These are phyloP conservation scores for Xenopus petersii DNA, from an alignment of 2,797 vertebrate species.

Conservation along the genomic window DNA sequence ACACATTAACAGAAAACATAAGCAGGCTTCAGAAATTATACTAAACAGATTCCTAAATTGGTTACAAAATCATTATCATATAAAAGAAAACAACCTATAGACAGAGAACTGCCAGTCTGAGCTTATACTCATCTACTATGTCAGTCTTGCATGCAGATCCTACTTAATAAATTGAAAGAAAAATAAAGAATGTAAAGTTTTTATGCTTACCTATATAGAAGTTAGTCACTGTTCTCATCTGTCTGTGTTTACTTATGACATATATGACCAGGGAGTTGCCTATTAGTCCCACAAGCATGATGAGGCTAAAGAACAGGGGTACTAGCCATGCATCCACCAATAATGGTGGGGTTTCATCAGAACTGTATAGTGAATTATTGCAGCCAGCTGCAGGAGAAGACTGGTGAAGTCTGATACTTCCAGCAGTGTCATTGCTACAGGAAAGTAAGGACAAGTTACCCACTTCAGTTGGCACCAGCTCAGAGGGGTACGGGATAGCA, in stretches of 20 bases:
- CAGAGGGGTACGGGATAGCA: slow-evolving; percentile 1
- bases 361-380: slow-evolving; percentile 16
- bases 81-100: no score
- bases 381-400: neutral
- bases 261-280: slow-evolving; percentile 82
- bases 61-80: no score
- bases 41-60: no score
- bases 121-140: no score
- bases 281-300: slow-evolving; percentile 80
- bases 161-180: no score
- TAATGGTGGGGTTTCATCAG: slow-evolving; percentile 53
- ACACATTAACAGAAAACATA: no score
- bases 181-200: no score
- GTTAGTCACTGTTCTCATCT: slow-evolving; percentile 84
- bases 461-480: neutral
- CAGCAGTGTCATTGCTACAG: slow-evolving; percentile 13
- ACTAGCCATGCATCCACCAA: slow-evolving; percentile 84
- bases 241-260: slow-evolving; percentile 78
- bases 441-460: slow-evolving; percentile 8
- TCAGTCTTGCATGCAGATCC: no score
- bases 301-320: slow-evolving; percentile 78
- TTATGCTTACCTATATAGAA: slow-evolving; percentile 80
- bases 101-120: no score
- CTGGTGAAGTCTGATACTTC: neutral
- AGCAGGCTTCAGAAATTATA: no score